Base-by-base conservation (phyloP, 1,140 invertebrate genomes). In the Lepidurus arcticus region DNA sequence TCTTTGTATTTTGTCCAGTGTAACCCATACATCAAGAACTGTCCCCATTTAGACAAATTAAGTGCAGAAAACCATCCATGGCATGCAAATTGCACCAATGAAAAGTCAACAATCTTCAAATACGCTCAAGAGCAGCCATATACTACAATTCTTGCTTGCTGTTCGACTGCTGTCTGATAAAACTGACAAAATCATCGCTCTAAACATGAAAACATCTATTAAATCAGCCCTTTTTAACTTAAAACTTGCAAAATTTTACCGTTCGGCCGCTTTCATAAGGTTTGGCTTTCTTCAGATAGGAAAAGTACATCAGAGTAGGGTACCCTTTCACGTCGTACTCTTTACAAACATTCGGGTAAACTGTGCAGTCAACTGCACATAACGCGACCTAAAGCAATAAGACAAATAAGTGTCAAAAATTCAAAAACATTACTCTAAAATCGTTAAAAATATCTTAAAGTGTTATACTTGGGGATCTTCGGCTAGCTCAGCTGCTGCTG, bases 281-380 rank as follows among this genome's bases (percentile, higher is more conserved):
- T 81, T 87, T 84, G 13, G 87, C 85, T 84, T 92, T 93, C 82
- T 93, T 92, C 81, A 90, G 93, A 84, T 93, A 93, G 81, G 91
- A 93, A 83, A 93, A 95, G 85, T 95, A 95, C 83, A 92, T 92
- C 78, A 96, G 89, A 1, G 93, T 95, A 3, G 94, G 94, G 86
- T 94, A 96, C 7, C 94, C 93, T 78, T 88, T 90, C 0, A 96
- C 90, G 80, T 92, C 90, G 83, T 93, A 88, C 9, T 86, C 85
- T 53, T 85, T 87, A 82, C 94, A 96, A 0, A 94, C 80, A 1
- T 85, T 82, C 45, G 86, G 84, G 73, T 91, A 85, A 43, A 86
- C 84, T 1, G 93, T 95, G 83, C 94, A 96, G 85, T 96, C 94
- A 1, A 96, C 89, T 11, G 93, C 94, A 6, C 89, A 92, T 85